Conservation (phyloP, 2,888 invertebrate genomes). For the Dicycla oo region DNA sequence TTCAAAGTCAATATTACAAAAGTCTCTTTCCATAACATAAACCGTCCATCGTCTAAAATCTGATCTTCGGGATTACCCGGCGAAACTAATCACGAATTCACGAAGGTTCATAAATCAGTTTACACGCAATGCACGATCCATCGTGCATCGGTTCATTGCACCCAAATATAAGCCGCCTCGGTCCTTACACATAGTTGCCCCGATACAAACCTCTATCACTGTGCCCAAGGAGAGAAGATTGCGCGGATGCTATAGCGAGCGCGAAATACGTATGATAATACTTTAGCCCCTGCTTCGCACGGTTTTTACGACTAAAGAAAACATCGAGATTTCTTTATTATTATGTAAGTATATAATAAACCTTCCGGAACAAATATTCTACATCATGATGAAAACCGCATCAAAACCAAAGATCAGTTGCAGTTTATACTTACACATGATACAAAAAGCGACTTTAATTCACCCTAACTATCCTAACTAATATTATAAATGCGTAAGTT, state of each 20-base stretch:
- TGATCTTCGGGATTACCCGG: slow-evolving; percentile 35
- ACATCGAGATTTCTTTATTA: too few relatives aligned
- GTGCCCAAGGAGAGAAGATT: background rate
- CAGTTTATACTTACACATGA: too few relatives aligned
- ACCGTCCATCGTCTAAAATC: slow-evolving; percentile 24
- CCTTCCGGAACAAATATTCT: too few relatives aligned
- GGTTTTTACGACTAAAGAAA: too few relatives aligned
- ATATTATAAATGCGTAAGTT: too few relatives aligned
- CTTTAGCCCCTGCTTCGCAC: too few relatives aligned
- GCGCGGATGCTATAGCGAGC: background rate
- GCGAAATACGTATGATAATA: too few relatives aligned
- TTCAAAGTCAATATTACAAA: background rate
- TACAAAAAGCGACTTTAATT: too few relatives aligned
- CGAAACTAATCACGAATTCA: slow-evolving; percentile 46
- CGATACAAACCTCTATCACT: slow-evolving; percentile 29
- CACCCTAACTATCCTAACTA: too few relatives aligned
- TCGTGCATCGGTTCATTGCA: slow-evolving; percentile 63
- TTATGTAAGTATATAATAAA: too few relatives aligned
- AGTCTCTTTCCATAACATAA: background rate
- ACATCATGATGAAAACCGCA: too few relatives aligned
- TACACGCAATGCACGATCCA: slow-evolving; percentile 62
- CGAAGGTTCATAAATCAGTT: slow-evolving; percentile 57
- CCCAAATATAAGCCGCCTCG: slow-evolving; percentile 56
- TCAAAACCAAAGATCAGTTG: too few relatives aligned
- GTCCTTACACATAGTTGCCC: slow-evolving; percentile 63